phyloP scores from a whole-genome alignment of 2,797 vertebrate genomes.

The Danio kyathit region DNA sequence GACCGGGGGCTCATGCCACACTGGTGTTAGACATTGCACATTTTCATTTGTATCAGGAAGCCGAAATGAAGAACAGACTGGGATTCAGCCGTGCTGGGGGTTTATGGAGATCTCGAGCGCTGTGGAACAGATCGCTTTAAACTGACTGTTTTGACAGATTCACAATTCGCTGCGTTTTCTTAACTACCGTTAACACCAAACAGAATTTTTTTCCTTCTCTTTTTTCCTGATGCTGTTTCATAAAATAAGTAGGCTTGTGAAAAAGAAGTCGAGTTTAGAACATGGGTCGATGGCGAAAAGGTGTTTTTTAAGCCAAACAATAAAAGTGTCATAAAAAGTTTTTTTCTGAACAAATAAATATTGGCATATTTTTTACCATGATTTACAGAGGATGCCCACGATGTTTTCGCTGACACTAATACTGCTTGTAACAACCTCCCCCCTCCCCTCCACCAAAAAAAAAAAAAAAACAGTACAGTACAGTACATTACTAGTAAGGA shows the following conservation, averaged over 20 bases:
- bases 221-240: constrained; percentile 29
- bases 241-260: not conserved
- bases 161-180: constrained; percentile 54
- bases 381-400: no score
- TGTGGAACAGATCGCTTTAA: constrained; percentile 58
- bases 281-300: no score
- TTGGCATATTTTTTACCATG: no score
- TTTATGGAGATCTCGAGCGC: constrained; percentile 60
- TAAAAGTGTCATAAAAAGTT: no score
- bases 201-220: not conserved
- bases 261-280: not conserved
- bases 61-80: constrained; percentile 75
- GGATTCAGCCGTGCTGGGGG: constrained; percentile 51
- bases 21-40: constrained; percentile 68
- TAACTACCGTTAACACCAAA: constrained; percentile 37
- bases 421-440: no score
- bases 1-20: constrained; percentile 69
- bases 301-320: no score
- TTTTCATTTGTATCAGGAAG: constrained; percentile 75
- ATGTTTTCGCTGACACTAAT: no score
- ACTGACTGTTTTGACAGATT: constrained; percentile 53
- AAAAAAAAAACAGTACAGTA: no score
- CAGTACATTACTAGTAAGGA: no score
- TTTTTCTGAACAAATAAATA: no score
- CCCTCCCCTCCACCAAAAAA: no score